phyloP scores from a whole-genome alignment of 2,888 invertebrate species.

The Cephus runcator region DNA sequence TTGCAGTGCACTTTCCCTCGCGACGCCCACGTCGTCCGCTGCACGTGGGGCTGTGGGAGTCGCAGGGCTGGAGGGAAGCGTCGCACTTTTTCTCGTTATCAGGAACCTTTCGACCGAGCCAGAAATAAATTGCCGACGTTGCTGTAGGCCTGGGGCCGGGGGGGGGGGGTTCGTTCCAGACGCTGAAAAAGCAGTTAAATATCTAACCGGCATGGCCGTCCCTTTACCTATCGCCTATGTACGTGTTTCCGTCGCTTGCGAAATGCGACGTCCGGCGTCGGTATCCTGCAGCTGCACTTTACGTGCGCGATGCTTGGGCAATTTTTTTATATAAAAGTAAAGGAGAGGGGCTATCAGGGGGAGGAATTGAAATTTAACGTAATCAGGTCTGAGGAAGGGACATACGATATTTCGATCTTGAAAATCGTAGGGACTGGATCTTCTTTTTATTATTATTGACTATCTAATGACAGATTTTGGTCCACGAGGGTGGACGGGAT shows the following conservation, averaged over 20 bases:
- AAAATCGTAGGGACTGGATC: too few species aligned
- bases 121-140: constrained; percentile 4
- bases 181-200: constrained; percentile 39
- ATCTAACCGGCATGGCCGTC: constrained; percentile 8
- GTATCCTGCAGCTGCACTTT: neutral
- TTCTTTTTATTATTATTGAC: too few species aligned
- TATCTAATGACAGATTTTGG: too few species aligned
- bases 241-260: neutral
- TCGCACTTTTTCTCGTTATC: neutral
- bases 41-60: neutral
- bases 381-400: too few species aligned
- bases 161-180: neutral
- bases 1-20: neutral
- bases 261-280: neutral
- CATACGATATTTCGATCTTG: too few species aligned
- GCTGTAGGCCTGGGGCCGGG: neutral
- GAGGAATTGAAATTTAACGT: neutral
- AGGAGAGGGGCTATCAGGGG: too few species aligned
- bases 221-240: neutral
- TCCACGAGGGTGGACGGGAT: neutral
- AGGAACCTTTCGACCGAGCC: neutral
- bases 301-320: neutral
- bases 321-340: too few species aligned
- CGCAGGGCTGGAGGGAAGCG: neutral
- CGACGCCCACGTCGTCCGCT: neutral